Percentiles rank a stretch among this genome's conserved stretches.
Evolutionary conservation across 2,797 vertebrate genomes (phyloP).

Genomic region (Gymnothorax reevesii): DNA sequence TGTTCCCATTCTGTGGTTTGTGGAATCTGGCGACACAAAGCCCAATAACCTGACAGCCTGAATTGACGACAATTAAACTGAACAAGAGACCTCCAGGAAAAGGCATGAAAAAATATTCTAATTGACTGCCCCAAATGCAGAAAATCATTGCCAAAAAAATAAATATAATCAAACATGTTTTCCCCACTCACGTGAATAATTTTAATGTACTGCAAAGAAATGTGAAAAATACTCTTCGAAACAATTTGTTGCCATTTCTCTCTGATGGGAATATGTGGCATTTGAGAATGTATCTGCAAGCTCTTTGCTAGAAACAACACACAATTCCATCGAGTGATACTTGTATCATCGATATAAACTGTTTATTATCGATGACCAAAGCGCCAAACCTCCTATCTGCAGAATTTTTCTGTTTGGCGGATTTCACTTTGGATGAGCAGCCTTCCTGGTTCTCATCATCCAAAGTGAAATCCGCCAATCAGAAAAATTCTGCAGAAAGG

Average conservation of each 20-base stretch:
- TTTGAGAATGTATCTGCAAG: not conserved
- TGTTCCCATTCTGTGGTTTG: not conserved
- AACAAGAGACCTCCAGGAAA: not conserved
- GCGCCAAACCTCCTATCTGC: too few species aligned
- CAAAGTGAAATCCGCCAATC: too few species aligned
- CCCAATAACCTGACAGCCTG: not conserved
- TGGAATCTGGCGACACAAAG: not conserved
- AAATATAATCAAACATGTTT: not conserved
- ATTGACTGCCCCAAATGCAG: not conserved
- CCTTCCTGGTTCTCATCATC: too few species aligned
- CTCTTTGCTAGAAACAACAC: not conserved
- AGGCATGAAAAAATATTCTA: not conserved
- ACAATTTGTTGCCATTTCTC: not conserved
- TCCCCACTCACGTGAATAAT: not conserved
- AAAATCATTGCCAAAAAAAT: not conserved
- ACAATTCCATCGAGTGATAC: slow-evolving; percentile 10
- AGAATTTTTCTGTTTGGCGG: too few species aligned
- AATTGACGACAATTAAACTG: not conserved
- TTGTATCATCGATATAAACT: slow-evolving; percentile 47
- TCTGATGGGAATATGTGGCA: not conserved
- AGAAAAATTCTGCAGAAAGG: too few species aligned
- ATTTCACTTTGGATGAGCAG: too few species aligned
- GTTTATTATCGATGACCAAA: too few species aligned
- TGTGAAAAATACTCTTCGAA: not conserved
- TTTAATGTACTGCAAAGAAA: not conserved